Base-by-base conservation (phyloP, 2,797 vertebrate genomes). In the Brachyrhaphis roseni region DNA sequence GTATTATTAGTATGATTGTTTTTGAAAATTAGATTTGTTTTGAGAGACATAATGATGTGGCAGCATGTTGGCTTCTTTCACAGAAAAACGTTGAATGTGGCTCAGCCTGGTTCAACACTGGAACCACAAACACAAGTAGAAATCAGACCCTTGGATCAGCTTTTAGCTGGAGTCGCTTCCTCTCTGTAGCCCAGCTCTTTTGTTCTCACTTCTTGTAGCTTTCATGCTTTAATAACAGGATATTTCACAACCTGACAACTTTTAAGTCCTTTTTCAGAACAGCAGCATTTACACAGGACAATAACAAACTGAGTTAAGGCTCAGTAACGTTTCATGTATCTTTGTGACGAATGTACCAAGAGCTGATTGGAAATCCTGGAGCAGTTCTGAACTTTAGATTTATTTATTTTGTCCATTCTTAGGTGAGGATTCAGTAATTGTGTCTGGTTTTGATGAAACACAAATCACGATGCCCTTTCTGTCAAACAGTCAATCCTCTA, bases 391-490 rank as follows among this genome's bases (percentile, higher is more conserved):
- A 82, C 83, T 83, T 86, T 80, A 53, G 64, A 64, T 51, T 23
- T 66, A 39, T n/a, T 66, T 51, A 75, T 71, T 53, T 43, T 77
- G 13, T 16, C 3, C 12, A 26, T 43, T 20, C 46, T n/a, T 45
- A 10, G 16, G 26, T 81, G 78, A 76, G 47, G 53, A 39, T 43
- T 81, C 84, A 76, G 47, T 82, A 73, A 88, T 80, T 84, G 80
- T 82, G 41, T 75, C 28, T 41, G 66, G 45, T 53, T 79, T 73
- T 41, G 70, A 70, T 74, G 77, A 81, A 68, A 73, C 28, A 16
- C 5, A 71, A 3, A n/a, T 81, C 78, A 76, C 36, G 55, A 77
- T 80, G 82, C 59, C 84, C 78, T 87, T 84, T 82, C 76, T 82
- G 57, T 84, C 62, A 76, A 84, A 76, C 23, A 23, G 43, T 55